Evolutionary conservation across 2,888 invertebrate species (phyloP).

Genomic region (Idaea aversata): DNA sequence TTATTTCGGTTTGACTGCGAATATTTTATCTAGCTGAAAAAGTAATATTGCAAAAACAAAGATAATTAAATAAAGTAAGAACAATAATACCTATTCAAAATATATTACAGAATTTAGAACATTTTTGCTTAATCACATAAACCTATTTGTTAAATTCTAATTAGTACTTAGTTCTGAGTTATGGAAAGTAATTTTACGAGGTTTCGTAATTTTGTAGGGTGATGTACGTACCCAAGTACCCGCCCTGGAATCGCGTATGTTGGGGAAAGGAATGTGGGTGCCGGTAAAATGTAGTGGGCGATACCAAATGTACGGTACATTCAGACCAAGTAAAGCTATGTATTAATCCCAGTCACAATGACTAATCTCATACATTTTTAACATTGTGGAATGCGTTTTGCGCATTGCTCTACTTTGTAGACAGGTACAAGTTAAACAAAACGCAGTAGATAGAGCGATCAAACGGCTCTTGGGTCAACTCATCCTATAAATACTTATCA

Average conservation of each 20-base stretch:
- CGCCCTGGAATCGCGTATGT: not conserved
- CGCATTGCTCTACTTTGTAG: not conserved
- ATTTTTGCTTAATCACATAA: too few species aligned
- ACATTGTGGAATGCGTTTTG: not conserved
- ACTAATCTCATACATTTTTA: not conserved
- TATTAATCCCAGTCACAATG: constrained; percentile 1
- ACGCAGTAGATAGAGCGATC: not conserved
- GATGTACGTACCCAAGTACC: not conserved
- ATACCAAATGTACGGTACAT: not conserved
- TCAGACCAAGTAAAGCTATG: not conserved
- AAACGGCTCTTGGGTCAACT: not conserved
- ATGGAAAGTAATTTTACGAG: not conserved
- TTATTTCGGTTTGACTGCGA: too few species aligned
- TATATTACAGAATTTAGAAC: too few species aligned
- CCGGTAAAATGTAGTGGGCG: not conserved
- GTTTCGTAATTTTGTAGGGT: constrained; percentile 1
- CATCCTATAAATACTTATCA: too few species aligned
- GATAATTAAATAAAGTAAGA: too few species aligned
- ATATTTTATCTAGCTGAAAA: too few species aligned
- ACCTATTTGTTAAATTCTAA: not conserved
- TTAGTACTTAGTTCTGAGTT: not conserved
- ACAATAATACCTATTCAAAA: too few species aligned
- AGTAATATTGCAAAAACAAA: too few species aligned
- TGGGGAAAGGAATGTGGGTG: not conserved
- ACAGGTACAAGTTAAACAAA: not conserved